Conservation (phyloP, 1,140 invertebrate genomes). For the Eufriesea mexicana region DNA sequence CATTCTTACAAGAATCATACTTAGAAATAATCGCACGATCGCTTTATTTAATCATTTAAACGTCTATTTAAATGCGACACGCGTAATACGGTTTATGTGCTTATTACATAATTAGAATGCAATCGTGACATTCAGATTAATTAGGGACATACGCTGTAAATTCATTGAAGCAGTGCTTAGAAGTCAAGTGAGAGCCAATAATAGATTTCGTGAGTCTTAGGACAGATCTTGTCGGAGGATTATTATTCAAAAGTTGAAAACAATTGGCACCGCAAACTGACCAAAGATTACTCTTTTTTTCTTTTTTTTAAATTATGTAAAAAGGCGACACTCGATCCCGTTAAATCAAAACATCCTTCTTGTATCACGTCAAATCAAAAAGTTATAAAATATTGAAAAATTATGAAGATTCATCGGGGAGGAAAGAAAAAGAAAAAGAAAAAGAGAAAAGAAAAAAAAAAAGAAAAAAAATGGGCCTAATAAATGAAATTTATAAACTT, state of each 20-base stretch:
- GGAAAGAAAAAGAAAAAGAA: too few relatives aligned
- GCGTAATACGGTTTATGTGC: conserved; percentile 42
- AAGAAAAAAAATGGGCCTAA: too few relatives aligned
- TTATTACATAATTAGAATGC: conserved; percentile 51
- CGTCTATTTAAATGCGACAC: conserved; percentile 35
- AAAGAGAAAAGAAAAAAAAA: too few relatives aligned
- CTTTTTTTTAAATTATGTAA: not conserved
- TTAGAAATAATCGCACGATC: conserved; percentile 44
- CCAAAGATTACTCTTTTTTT: not conserved
- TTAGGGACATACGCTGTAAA: conserved; percentile 48
- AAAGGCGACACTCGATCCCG: not conserved
- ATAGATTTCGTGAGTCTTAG: conserved; percentile 27
- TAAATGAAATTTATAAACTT: too few relatives aligned
- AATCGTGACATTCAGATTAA: conserved; percentile 55
- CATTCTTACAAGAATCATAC: conserved; percentile 45
- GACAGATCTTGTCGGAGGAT: conserved; percentile 30
- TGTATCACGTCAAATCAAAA: not conserved
- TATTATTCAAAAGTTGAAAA: conserved; percentile 28
- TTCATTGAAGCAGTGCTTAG: conserved; percentile 47
- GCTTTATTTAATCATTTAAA: conserved; percentile 43
- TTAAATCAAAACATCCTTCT: not conserved
- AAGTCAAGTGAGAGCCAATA: conserved; percentile 46
- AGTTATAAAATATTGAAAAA: not conserved
- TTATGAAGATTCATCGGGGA: not conserved
- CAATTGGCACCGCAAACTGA: conserved; percentile 29